Conservation (phyloP, 2,888 invertebrate species). For the Iphiclides podalirius region DNA sequence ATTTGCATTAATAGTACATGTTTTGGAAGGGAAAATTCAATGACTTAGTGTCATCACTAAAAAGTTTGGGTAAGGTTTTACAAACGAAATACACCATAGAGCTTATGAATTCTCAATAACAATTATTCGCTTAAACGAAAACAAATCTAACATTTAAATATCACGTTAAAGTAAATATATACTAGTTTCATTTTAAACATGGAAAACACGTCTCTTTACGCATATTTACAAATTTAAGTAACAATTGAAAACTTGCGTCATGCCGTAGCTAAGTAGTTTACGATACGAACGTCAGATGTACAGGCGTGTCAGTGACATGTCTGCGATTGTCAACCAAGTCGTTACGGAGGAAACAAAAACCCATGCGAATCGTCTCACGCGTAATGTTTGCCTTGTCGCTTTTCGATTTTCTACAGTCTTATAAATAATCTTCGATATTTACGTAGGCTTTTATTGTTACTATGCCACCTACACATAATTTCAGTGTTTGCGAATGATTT, state of each 20-base stretch:
- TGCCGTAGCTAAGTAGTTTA: constrained; percentile 50
- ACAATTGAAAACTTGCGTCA: constrained; percentile 44
- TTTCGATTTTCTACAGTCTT: constrained; percentile 16
- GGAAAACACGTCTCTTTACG: background rate
- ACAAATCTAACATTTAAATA: too few relatives aligned
- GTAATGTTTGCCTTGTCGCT: constrained; percentile 9
- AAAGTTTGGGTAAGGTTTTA: too few relatives aligned
- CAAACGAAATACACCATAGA: too few relatives aligned
- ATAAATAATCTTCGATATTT: constrained; percentile 2
- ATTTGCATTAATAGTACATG: too few relatives aligned
- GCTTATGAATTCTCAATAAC: too few relatives aligned
- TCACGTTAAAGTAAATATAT: background rate
- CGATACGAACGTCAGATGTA: constrained; percentile 50
- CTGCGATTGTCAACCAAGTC: constrained; percentile 39
- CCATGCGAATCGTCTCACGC: constrained; percentile 31
- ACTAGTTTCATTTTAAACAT: background rate
- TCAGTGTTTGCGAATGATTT: constrained; percentile 9
- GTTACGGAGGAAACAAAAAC: constrained; percentile 31
- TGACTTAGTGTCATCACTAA: too few relatives aligned
- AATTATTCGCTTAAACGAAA: too few relatives aligned
- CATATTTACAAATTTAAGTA: constrained; percentile 1
- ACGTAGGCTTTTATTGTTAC: background rate
- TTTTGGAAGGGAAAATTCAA: too few relatives aligned
- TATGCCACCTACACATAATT: constrained; percentile 1
- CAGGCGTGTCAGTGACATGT: constrained; percentile 60